Evolutionary conservation across 1,140 invertebrate species (phyloP).

Genomic region (Drosophila leontia): DNA sequence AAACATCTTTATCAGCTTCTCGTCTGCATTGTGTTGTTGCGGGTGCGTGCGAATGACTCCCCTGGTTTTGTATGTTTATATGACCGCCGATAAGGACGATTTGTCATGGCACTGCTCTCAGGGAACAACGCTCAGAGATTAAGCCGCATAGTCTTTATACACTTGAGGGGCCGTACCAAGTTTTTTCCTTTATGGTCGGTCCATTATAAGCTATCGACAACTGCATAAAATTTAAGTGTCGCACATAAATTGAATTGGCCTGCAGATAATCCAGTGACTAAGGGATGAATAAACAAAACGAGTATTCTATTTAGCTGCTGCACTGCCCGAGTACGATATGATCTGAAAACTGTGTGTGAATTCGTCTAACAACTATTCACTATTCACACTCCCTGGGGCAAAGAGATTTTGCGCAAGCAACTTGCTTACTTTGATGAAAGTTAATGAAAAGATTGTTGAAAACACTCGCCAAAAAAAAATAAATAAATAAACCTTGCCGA

Average conservation of each 20-base stretch:
- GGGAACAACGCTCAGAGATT: constrained; percentile 61
- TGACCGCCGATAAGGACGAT: constrained; percentile 70
- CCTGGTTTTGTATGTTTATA: constrained; percentile 61
- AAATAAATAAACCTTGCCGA: neutral
- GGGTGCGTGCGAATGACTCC: constrained; percentile 78
- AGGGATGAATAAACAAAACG: constrained; percentile 7
- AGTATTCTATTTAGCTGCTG: constrained; percentile 10
- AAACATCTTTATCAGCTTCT: constrained; percentile 72
- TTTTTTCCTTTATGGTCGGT: constrained; percentile 21
- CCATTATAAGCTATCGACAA: constrained; percentile 58
- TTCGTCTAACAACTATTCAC: neutral
- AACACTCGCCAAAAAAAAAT: neutral
- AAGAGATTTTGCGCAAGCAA: neutral
- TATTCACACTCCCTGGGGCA: neutral
- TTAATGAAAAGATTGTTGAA: constrained; percentile 1
- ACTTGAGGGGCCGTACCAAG: constrained; percentile 33
- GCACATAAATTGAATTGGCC: constrained; percentile 40
- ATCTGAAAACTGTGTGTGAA: neutral
- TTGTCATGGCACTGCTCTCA: constrained; percentile 59
- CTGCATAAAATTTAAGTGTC: constrained; percentile 73
- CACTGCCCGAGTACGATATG: neutral
- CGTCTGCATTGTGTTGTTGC: constrained; percentile 27
- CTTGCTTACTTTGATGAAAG: neutral
- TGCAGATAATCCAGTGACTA: constrained; percentile 27
- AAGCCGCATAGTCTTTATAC: constrained; percentile 60